These are phyloP conservation scores for Colossoma macropomum DNA, from an alignment of 2,113 vertebrate species.

Conservation along the genomic window DNA sequence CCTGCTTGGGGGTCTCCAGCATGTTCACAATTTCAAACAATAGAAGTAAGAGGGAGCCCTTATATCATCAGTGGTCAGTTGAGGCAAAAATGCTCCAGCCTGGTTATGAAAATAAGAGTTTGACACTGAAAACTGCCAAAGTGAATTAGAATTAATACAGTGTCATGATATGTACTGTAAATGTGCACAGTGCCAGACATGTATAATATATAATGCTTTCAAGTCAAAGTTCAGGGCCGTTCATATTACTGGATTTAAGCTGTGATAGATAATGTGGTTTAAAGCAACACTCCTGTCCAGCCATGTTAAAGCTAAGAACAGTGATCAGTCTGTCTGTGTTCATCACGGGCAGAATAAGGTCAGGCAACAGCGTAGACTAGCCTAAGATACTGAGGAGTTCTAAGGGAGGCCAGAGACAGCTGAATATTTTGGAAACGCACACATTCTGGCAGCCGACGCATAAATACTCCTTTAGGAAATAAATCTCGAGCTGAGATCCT, in stretches of 20 bases:
- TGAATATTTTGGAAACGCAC: constrained; percentile 43
- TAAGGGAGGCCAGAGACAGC: constrained; percentile 12
- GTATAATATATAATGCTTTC: constrained; percentile 38
- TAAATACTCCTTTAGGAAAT: constrained; percentile 59
- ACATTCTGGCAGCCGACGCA: constrained; percentile 60
- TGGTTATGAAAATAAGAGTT: constrained; percentile 4
- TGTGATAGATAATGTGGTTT: constrained; percentile 61
- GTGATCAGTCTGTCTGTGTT: constrained; percentile 55
- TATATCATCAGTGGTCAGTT: neutral
- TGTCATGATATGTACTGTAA: constrained; percentile 15
- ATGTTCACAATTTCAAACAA: neutral
- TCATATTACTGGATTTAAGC: constrained; percentile 47
- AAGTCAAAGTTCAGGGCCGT: constrained; percentile 42
- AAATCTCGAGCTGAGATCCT: constrained; percentile 61
- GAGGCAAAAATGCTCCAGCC: neutral
- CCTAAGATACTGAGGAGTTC: constrained; percentile 55
- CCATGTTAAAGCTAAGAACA: constrained; percentile 56
- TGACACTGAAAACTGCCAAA: neutral
- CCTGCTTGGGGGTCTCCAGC: no score
- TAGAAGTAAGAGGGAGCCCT: neutral
- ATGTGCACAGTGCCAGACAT: constrained; percentile 1
- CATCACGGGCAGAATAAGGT: constrained; percentile 70
- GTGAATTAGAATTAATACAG: constrained; percentile 6
- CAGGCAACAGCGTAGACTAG: constrained; percentile 57
- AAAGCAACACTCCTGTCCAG: constrained; percentile 58